Base-by-base conservation (phyloP, 2,888 invertebrate genomes). In the Thera obeliscata region DNA sequence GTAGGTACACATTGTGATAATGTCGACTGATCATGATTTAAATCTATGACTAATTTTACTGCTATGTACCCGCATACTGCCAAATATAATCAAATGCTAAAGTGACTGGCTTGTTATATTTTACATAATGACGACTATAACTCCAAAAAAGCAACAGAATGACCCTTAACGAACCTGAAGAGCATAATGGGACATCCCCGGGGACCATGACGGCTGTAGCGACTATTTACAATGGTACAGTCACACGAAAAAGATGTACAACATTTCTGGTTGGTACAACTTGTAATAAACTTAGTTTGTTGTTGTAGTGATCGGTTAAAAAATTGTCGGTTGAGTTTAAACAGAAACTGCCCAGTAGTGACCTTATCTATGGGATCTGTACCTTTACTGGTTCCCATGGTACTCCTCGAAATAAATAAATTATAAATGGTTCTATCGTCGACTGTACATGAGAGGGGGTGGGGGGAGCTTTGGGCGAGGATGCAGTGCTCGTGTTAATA, bases 151-250 rank as follows among this genome's bases (percentile, higher is more conserved):
- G 49, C 38, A 49, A 49, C 49, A 63, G 38, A 49, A 22, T 54
- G 12, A 12, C 43, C 36, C 36, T 46, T 58, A 58, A 46, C 33
- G 46, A 43, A 43, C 35, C 55, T 64, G 59, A 59, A 64, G 55
- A 59, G 59, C 55, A 36, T 48, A 64, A 59, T 55, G 48, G 48
- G 41, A 57, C 63, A 38, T 7, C 57, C 43, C 50, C n/a, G 50
- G 57, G n/a, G 52, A 54, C 12, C 57, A 12, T 35, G 4, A 52
- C 43, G 49, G 52, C 7, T 12, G 54, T 46, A 43, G 46, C 54
- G 54, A 55, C 7, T 43, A 12, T 48, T 62, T 41, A 56, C 12
- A 54, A 54, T 11, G 46, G 38, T 35, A 63, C 57, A 52, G 48
- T 49, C 48, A 49, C 48, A 22, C n/a, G 6, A 4, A n/a, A 49